phyloP scores from a whole-genome alignment of 2,888 invertebrate species.

The Lithodes maja region DNA sequence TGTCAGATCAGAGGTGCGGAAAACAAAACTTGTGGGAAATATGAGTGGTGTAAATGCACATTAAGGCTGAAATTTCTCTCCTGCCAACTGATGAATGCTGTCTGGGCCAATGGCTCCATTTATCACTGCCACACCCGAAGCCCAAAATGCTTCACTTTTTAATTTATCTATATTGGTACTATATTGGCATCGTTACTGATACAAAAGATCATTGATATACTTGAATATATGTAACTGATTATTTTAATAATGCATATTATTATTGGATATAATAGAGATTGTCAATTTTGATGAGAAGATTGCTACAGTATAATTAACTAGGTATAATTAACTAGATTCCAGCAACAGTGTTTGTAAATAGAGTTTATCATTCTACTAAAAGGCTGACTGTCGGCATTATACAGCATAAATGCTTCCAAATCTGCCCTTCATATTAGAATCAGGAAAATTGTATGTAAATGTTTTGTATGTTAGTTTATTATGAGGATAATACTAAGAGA shows the following conservation, averaged over 20 bases:
- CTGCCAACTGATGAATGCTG: not conserved
- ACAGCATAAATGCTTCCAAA: conserved; percentile 9
- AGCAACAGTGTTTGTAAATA: not conserved
- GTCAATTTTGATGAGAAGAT: not conserved
- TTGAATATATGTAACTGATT: too few relatives aligned
- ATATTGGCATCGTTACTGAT: too few relatives aligned
- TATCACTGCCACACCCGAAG: not conserved
- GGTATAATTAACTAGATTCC: not conserved
- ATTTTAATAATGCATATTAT: not conserved
- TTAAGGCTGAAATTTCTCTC: not conserved
- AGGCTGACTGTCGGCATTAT: not conserved
- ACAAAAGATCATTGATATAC: too few relatives aligned
- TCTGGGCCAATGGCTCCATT: not conserved
- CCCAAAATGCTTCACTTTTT: too few relatives aligned
- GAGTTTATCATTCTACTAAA: not conserved
- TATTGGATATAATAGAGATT: not conserved
- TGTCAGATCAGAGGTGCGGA: too few relatives aligned
- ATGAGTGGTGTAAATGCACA: not conserved
- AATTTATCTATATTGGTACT: too few relatives aligned
- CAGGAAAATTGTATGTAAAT: not conserved
- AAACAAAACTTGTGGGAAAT: not conserved
- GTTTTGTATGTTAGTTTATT: not conserved
- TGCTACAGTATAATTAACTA: not conserved
- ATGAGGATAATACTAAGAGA: not conserved
- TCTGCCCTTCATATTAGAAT: not conserved